phyloP scores from a whole-genome alignment of 2,888 invertebrate species.

The Drosophila yooni region DNA sequence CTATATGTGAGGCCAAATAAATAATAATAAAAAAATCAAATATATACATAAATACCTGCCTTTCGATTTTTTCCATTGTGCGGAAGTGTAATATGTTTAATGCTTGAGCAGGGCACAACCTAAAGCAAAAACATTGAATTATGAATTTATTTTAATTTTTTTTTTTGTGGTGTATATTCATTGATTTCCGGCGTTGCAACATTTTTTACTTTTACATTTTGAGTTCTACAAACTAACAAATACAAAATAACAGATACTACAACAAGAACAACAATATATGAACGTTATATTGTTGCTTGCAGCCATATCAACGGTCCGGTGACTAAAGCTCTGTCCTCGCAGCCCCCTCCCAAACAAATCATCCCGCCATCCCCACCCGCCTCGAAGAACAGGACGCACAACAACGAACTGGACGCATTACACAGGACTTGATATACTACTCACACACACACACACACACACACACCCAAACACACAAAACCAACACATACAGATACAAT shows the following conservation, averaged over 20 bases:
- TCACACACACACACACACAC: conserved; percentile 34
- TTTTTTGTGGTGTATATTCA: conserved; percentile 11
- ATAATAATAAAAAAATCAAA: background rate
- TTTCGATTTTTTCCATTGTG: conserved; percentile 15
- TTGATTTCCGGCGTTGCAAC: conserved; percentile 38
- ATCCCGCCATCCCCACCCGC: conserved; percentile 51
- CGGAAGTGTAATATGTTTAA: conserved; percentile 28
- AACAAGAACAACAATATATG: conserved; percentile 38
- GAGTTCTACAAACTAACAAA: conserved; percentile 12
- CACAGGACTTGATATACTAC: conserved; percentile 32
- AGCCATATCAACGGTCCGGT: conserved; percentile 86
- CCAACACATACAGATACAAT: conserved; percentile 55
- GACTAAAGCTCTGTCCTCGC: conserved; percentile 82
- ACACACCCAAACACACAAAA: conserved; percentile 8
- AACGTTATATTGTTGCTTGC: conserved; percentile 66
- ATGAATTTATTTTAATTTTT: background rate
- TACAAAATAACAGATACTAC: conserved; percentile 10
- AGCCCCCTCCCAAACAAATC: conserved; percentile 45
- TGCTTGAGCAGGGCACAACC: conserved; percentile 9
- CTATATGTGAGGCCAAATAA: background rate
- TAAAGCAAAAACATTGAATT: conserved; percentile 32
- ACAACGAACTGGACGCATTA: conserved; percentile 51
- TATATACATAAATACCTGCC: background rate
- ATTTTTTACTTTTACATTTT: conserved; percentile 4
- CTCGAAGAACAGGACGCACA: conserved; percentile 55